Evolutionary conservation across 2,888 invertebrate genomes (phyloP).

Genomic region (Aphrophora alni): DNA sequence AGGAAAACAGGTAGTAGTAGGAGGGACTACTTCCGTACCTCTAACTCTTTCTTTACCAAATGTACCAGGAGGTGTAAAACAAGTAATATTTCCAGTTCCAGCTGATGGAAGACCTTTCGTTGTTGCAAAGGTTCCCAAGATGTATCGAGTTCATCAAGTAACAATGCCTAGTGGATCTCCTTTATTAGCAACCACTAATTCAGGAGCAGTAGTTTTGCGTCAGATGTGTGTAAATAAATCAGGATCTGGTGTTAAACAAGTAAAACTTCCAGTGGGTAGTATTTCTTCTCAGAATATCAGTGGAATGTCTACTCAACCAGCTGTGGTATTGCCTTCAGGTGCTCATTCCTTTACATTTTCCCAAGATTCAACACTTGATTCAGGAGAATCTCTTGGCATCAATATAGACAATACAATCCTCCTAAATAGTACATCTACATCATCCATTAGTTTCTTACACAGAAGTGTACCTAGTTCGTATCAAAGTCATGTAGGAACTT

Average conservation of each 20-base stretch:
- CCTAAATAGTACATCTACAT: slow-evolving; percentile 55
- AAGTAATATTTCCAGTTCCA: slow-evolving; percentile 49
- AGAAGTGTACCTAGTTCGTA: slow-evolving; percentile 26
- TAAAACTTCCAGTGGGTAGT: slow-evolving; percentile 51
- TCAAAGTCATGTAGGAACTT: background rate
- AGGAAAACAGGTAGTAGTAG: slow-evolving; percentile 51
- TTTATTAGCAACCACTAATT: slow-evolving; percentile 40
- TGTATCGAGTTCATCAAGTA: slow-evolving; percentile 53
- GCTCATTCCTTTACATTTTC: slow-evolving; percentile 48
- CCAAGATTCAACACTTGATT: slow-evolving; percentile 38
- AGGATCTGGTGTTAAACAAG: slow-evolving; percentile 45
- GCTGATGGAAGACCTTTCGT: slow-evolving; percentile 51
- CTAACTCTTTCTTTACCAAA: slow-evolving; percentile 46
- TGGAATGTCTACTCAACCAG: slow-evolving; percentile 58
- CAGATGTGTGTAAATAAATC: slow-evolving; percentile 48
- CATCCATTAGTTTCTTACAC: slow-evolving; percentile 58
- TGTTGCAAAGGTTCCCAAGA: slow-evolving; percentile 50
- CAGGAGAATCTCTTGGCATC: slow-evolving; percentile 51
- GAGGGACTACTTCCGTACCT: slow-evolving; percentile 49
- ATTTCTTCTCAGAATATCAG: slow-evolving; percentile 58
- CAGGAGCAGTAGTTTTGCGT: slow-evolving; percentile 45
- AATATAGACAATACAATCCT: slow-evolving; percentile 54
- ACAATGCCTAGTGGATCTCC: slow-evolving; percentile 48
- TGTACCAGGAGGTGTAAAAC: slow-evolving; percentile 43
- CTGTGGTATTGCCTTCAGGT: slow-evolving; percentile 56